Evolutionary conservation across 2,113 vertebrate genomes (phyloP), one percentile per base, ranked within the genome.

Genomic region (Saimiri boliviensis): DNA sequence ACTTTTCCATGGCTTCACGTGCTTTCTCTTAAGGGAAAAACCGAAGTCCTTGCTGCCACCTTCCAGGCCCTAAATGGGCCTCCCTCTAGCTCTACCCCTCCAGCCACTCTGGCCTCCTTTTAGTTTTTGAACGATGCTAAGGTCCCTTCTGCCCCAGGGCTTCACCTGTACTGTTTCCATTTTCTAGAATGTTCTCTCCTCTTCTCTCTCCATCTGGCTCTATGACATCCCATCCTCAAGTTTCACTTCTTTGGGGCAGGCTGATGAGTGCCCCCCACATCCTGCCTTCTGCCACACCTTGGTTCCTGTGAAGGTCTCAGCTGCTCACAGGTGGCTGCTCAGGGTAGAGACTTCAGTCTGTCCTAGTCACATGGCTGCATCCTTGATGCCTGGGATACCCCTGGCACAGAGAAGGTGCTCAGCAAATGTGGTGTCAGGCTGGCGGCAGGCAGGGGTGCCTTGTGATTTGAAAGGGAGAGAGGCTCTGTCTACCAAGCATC

Each of bases 311-410:
- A 21, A 12, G 30, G n/a, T 37, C 71, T 47, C 20, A 23, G 7
- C 1, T 1, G 2, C 37, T 37, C 17, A 1, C 8, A 13, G 2
- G 21, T 4, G 20, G n/a, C 66, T 16, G 32, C 37, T 37, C 58
- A 25, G 9, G 13, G 49, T 19, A 27, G 58, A 25, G 47, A 23
- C 40, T 86, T 52, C 9, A 2, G 47, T 68, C 79, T 37, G 14
- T 23, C 60, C 45, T 45, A 8, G 20, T 42, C 68, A 63, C 60
- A 27, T 12, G 9, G 45, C 52, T 37, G 25, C 52, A 27, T 17
- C 27, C 54, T 25, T 35, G 25, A 17, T 37, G 45, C 45, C 37
- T 25, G 35, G 45, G 25, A 21, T 0, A 3, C 5, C 27, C 37
- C 45, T 14, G 47, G 35, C 6, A 20, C 42, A 5, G 27, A n/a